Evolutionary conservation across 2,113 vertebrate species (phyloP).

Genomic region (Erinaceus europaeus): DNA sequence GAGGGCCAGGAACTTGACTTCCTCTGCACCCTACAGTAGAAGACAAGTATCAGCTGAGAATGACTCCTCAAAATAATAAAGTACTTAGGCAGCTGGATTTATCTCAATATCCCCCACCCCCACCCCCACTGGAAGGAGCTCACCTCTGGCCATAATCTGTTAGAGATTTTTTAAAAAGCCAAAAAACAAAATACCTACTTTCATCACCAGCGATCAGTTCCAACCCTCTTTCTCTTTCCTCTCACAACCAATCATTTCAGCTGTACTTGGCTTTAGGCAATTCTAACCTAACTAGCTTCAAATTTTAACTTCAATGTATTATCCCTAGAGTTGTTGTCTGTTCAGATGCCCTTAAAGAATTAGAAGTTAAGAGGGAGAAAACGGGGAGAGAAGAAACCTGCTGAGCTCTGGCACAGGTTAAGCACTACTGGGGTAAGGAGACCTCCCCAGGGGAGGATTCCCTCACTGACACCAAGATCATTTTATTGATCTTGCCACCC

Average conservation of each 20-base stretch:
- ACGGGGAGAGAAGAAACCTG: background rate
- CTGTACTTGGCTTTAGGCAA: background rate
- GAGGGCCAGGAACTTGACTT: background rate
- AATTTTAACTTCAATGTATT: background rate
- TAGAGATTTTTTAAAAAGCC: no score
- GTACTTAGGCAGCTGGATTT: background rate
- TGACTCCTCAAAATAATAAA: background rate
- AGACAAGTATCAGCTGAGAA: background rate
- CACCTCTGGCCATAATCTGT: background rate
- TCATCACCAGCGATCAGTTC: background rate
- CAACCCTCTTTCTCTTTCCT: background rate
- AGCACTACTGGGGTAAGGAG: background rate
- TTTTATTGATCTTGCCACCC: conserved; percentile 15
- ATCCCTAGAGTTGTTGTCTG: background rate
- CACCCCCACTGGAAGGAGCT: background rate
- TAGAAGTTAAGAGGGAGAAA: background rate
- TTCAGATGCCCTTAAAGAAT: background rate
- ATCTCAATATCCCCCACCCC: background rate
- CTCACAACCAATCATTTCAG: background rate
- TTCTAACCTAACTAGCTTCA: background rate
- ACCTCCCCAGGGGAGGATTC: background rate
- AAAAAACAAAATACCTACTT: conserved; percentile 23
- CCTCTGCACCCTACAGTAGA: background rate
- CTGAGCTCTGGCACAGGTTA: background rate
- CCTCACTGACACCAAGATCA: background rate